Conservation (phyloP, 1,140 invertebrate species). For the Lordiphosa stackelbergi region DNA sequence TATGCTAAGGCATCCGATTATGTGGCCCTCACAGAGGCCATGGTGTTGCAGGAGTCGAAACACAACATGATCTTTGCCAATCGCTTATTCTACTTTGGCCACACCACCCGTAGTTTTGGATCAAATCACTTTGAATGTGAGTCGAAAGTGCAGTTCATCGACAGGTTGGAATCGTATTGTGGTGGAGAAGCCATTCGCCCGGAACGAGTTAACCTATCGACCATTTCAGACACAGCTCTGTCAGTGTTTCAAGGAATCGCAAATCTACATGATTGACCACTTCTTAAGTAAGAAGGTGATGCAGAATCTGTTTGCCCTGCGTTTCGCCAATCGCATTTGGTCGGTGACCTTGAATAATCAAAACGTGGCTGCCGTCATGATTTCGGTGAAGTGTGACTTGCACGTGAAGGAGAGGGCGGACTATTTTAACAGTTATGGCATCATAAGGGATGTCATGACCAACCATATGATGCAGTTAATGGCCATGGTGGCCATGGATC, state of each 20-base stretch:
- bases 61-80: slow-evolving; percentile 34
- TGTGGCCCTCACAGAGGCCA: slow-evolving; percentile 5
- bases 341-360: slow-evolving; percentile 42
- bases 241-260: slow-evolving; percentile 49
- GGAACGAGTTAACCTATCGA: slow-evolving; percentile 40
- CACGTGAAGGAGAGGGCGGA: slow-evolving; percentile 34
- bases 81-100: slow-evolving; percentile 55
- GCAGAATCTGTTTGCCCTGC: slow-evolving; percentile 46
- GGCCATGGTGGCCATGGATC: slow-evolving; percentile 48
- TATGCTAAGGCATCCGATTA: slow-evolving; percentile 44
- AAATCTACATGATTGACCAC: slow-evolving; percentile 61
- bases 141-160: slow-evolving; percentile 37
- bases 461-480: slow-evolving; percentile 59
- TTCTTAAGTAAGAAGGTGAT: slow-evolving; percentile 41
- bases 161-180: slow-evolving; percentile 43
- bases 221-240: slow-evolving; percentile 42
- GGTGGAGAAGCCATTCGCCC: slow-evolving; percentile 53
- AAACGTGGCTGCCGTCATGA: slow-evolving; percentile 54
- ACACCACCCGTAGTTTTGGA: slow-evolving; percentile 44
- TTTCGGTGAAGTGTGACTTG: slow-evolving; percentile 41
- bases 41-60: slow-evolving; percentile 33
- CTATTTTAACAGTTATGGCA: slow-evolving; percentile 53
- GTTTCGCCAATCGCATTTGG: slow-evolving; percentile 50
- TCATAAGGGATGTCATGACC: slow-evolving; percentile 55
- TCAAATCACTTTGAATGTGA: slow-evolving; percentile 31